Base-by-base conservation (phyloP, 2,888 invertebrate genomes). In the Automeris io region DNA sequence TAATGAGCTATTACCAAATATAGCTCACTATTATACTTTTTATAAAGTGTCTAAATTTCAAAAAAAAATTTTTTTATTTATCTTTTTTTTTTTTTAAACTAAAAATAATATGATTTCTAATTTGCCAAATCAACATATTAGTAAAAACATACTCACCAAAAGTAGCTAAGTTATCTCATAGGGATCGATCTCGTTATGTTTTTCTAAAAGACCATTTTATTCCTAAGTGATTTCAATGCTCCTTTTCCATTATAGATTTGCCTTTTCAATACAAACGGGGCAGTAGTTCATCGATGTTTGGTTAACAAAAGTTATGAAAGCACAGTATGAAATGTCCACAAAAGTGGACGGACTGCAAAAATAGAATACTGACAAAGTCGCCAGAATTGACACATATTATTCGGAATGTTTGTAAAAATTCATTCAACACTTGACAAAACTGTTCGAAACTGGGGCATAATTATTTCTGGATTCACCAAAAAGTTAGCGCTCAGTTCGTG, bases 391-490 rank as follows among this genome's bases (percentile, higher is more conserved):
- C 23, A 16, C 31, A 44, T 42, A 45, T 39, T 41, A 38, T 38
- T 34, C 35, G 33, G 31, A 40, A 31, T 23, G 33, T 31, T n/a
- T 41, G 42, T 39, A 36, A 46, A 45, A 55, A 48, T 45, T 47
- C 39, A 40, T 42, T 42, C 45, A 42, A 38, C 44, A 40, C 43
- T 41, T 35, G 33, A 43, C 42, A 47, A 48, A 52, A 45, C 50
- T 55, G 37, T 45, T 49, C 56, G 52, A 59, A 75, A 76, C 62
- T 65, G 68, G 66, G 72, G 61, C 72, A 60, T 57, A 63, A 66
- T 70, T 75, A 78, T 76, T 78, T 70, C 56, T 59, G 63, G 61
- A 68, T 70, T 68, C 58, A 55, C 58, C 70, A 79, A 83, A 83
- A 82, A 77, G 72, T 77, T 72, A 54, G 63, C 42, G 51, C 50